Percentiles rank a stretch among this genome's conserved stretches.
phyloP scores from a whole-genome alignment of 2,888 invertebrate species.

The Elegia similella region DNA sequence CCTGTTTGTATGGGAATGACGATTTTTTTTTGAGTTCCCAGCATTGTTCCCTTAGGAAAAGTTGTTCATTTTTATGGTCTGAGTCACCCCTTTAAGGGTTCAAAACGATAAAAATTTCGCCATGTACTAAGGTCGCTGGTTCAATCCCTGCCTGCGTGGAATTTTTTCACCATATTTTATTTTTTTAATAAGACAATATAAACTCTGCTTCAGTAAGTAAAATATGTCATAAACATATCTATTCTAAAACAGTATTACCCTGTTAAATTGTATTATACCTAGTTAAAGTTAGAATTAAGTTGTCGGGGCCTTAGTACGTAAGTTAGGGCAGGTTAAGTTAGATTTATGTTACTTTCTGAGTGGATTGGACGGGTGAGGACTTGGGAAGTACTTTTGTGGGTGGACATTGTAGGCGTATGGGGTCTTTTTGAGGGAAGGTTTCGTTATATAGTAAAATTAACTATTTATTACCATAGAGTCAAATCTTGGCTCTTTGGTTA shows the following conservation, averaged over 20 bases:
- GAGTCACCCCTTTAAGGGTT: too few relatives aligned
- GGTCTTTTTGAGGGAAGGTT: not conserved
- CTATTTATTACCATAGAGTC: too few relatives aligned
- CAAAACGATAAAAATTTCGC: too few relatives aligned
- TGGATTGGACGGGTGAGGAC: conserved; percentile 33
- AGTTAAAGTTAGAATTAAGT: conserved; percentile 57
- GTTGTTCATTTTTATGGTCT: too few relatives aligned
- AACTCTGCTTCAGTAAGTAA: too few relatives aligned
- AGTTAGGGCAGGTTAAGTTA: conserved; percentile 60
- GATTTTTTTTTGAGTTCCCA: too few relatives aligned
- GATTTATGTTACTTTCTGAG: conserved; percentile 55
- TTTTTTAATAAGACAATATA: too few relatives aligned
- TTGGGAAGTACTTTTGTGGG: conserved; percentile 9
- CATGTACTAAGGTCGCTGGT: too few relatives aligned
- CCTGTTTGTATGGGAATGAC: too few relatives aligned
- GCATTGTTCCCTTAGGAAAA: too few relatives aligned
- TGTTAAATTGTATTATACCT: conserved; percentile 40
- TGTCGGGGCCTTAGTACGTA: conserved; percentile 47
- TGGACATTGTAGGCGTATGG: conserved; percentile 1
- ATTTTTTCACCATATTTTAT: too few relatives aligned
- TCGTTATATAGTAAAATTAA: not conserved
- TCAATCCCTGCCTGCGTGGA: too few relatives aligned
- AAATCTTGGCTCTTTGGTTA: not conserved
- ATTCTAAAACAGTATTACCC: conserved; percentile 1
- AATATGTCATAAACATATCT: not conserved